phyloP scores from a whole-genome alignment of 2,797 vertebrate species.

The Pitangus sulphuratus region DNA sequence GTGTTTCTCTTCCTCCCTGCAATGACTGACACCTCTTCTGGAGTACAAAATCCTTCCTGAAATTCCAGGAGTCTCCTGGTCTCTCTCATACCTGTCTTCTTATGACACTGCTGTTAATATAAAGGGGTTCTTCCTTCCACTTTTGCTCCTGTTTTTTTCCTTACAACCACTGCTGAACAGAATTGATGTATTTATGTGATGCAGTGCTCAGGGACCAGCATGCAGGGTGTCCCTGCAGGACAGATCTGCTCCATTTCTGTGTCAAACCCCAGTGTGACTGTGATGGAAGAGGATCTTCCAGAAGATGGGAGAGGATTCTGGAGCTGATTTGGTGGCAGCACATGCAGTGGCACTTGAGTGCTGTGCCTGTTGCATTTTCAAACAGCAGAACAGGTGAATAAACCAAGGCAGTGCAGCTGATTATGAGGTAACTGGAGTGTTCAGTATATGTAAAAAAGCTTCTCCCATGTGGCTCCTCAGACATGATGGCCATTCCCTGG shows the following conservation, averaged over 20 bases:
- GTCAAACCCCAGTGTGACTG: rapidly evolving
- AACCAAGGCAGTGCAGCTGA: not conserved
- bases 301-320: not conserved
- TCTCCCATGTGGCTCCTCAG: not conserved
- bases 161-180: not conserved
- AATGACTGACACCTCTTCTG: not conserved
- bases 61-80: not conserved
- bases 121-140: too few relatives aligned
- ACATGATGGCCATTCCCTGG: not conserved
- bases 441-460: rapidly evolving
- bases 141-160: not conserved
- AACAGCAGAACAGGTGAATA: not conserved
- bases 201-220: rapidly evolving
- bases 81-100: not conserved
- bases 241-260: not conserved
- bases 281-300: not conserved
- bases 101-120: not conserved
- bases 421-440: not conserved
- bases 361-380: not conserved
- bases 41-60: not conserved
- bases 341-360: not conserved
- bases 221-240: rapidly evolving
- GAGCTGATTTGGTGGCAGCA: not conserved
- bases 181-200: rapidly evolving
- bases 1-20: not conserved